Base-by-base conservation (phyloP, 2,888 invertebrate species). In the Cephus pygmeus region DNA sequence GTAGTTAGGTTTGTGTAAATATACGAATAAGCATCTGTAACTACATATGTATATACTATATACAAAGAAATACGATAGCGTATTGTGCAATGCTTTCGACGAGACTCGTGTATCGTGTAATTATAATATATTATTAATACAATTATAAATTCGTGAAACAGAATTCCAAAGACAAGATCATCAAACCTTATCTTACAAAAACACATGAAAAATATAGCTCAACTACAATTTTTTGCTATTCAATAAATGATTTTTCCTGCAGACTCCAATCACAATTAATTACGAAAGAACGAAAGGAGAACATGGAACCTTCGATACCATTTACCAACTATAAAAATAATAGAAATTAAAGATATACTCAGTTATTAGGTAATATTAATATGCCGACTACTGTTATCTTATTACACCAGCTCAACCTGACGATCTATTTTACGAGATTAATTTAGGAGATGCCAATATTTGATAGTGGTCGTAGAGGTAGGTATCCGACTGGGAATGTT, bases 381-480 rank as follows among this genome's bases (percentile, higher is more conserved):
- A 77, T 15, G 71, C 31, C 69, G 34, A 75, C 69, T 30, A 74
- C 69, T 23, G 76, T 77, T 77, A 80, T 76, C 69, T 69, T n/a
- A 69, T 75, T 69, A 35, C 31, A 75, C 73, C 78, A 77, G 77
- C 40, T 30, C 35, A 77, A 75, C 69, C 77, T 74, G 75, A 36
- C 78, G 71, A 78, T 76, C 75, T 71, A 76, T 87, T 88, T 87
- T 87, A 88, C 83, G 87, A 88, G 85, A 88, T 88, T 88, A 88
- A 88, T 88, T 88, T 85, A 83, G 82, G 82, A 81, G 81, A 81
- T 80, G 80, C 88, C 87, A 88, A 88, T 87, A 83, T 87, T 88
- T 86, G 84, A 88, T 84, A 85, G 86, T 85, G 82, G 83, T 83
- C 84, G 84, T 79, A 69, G 74, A 83, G 83, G 56, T 56, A 2